These are phyloP conservation scores for Diorhabda carinulata DNA, from an alignment of 1,140 invertebrate species.

Conservation along the genomic window DNA sequence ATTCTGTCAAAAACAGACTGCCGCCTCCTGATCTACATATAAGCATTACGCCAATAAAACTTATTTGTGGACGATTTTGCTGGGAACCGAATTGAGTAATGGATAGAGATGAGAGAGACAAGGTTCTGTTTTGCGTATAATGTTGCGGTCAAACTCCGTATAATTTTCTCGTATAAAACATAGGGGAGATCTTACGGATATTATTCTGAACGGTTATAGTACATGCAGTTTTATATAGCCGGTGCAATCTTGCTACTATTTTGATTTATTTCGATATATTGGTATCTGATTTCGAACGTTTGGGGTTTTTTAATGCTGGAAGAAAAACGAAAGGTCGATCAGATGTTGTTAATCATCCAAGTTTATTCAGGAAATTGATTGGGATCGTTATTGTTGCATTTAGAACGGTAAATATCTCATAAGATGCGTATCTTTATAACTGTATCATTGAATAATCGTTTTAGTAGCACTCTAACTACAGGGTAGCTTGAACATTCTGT, in stretches of 20 bases:
- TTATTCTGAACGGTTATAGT: slow-evolving; percentile 12
- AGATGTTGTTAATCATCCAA: slow-evolving; percentile 10
- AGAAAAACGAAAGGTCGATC: slow-evolving; percentile 3
- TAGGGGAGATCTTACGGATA: slow-evolving; percentile 20
- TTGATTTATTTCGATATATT: slow-evolving; percentile 21
- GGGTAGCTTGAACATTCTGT: too few species aligned
- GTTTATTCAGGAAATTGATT: background rate
- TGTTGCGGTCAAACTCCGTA: slow-evolving; percentile 27
- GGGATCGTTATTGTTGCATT: background rate
- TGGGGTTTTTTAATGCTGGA: slow-evolving; percentile 6
- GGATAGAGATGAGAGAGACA: slow-evolving; percentile 11
- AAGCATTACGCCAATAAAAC: slow-evolving; percentile 30
- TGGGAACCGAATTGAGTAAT: slow-evolving; percentile 35
- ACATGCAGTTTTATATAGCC: background rate
- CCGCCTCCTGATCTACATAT: slow-evolving; percentile 23
- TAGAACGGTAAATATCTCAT: background rate
- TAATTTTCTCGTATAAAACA: slow-evolving; percentile 36
- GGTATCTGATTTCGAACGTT: slow-evolving; percentile 9
- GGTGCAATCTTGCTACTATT: slow-evolving; percentile 4
- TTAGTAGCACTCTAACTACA: too few species aligned
- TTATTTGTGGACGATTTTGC: slow-evolving; percentile 30
- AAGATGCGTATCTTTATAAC: too few species aligned
- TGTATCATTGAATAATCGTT: too few species aligned
- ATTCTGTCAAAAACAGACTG: slow-evolving; percentile 37
- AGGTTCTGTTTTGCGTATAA: slow-evolving; percentile 29